Conservation (phyloP, 1,140 invertebrate genomes). For the Ceratina japonica region DNA sequence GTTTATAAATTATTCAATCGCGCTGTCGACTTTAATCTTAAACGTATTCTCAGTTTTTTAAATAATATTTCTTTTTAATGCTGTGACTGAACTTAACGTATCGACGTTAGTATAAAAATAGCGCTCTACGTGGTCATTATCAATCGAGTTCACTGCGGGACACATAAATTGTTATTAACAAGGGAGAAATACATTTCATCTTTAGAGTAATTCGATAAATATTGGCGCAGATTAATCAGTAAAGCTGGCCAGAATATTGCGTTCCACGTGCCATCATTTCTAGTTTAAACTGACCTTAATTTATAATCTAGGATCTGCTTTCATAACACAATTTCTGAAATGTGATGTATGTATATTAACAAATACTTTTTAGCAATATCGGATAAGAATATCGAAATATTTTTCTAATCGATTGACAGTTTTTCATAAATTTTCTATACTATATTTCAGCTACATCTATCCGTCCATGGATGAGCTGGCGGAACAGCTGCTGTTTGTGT, state of each 20-base stretch:
- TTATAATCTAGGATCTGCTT: not conserved
- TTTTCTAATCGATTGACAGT: not conserved
- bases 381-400: not conserved
- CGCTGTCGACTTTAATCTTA: no score
- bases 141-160: no score
- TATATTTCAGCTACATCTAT: conserved; percentile 89
- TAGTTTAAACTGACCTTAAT: not conserved
- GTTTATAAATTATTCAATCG: no score
- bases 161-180: conserved; percentile 1
- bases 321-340: not conserved
- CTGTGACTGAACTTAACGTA: no score
- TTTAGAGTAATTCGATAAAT: not conserved
- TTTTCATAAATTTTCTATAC: not conserved
- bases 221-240: not conserved
- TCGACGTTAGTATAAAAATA: not conserved
- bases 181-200: not conserved
- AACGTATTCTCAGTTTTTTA: no score
- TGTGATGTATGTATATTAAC: not conserved
- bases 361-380: not conserved
- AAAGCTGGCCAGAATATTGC: not conserved
- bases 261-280: not conserved
- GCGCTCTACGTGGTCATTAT: not conserved
- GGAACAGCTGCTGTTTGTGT: conserved; percentile 92
- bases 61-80: not conserved
- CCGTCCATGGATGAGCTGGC: conserved; percentile 98